phyloP scores from a whole-genome alignment of 2,797 vertebrate genomes.

The Sciurus vulgaris region DNA sequence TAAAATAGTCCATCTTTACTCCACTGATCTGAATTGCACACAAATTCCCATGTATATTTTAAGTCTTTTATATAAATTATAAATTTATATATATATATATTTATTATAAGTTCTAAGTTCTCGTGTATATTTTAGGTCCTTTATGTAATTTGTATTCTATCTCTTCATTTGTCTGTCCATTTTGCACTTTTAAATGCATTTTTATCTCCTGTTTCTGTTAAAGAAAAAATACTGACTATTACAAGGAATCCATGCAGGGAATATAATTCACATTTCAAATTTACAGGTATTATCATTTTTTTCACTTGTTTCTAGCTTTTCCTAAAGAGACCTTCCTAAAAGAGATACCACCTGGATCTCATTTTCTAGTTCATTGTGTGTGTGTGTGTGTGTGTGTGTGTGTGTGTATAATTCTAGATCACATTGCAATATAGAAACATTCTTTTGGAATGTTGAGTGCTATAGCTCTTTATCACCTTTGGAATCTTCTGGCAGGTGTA shows the following conservation, averaged over 20 bases:
- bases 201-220: background rate
- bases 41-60: background rate
- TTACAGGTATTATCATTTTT: background rate
- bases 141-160: conserved; percentile 24
- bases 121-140: background rate
- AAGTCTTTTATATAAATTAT: background rate
- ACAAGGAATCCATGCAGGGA: background rate
- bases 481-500: conserved; percentile 64
- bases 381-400: background rate
- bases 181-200: background rate
- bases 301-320: conserved; percentile 7
- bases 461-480: conserved; percentile 25
- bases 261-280: conserved; percentile 32
- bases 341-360: background rate
- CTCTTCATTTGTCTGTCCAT: background rate
- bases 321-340: conserved; percentile 26
- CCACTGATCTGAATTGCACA: background rate
- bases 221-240: background rate
- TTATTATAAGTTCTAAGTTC: background rate
- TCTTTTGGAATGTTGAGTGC: conserved; percentile 2
- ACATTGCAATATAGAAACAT: conserved; percentile 47
- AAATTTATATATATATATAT: no score
- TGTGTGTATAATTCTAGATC: background rate
- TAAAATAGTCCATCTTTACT: background rate
- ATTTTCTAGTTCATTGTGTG: conserved; percentile 11